Evolutionary conservation across 2,888 invertebrate species (phyloP).

Genomic region (Andricus curvator): DNA sequence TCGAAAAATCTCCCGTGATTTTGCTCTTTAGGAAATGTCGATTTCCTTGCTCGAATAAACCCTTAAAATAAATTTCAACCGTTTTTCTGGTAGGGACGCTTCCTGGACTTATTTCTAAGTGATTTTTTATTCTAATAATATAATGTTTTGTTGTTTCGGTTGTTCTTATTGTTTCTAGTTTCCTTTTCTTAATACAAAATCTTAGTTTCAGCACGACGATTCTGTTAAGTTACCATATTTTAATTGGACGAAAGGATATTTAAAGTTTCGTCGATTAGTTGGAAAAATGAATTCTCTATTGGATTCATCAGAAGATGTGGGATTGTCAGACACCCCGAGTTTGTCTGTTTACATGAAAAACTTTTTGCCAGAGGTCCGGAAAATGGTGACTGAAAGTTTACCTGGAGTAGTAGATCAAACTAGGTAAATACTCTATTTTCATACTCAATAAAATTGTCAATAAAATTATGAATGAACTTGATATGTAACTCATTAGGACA

Average conservation of each 20-base stretch:
- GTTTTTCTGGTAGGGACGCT: too few species aligned
- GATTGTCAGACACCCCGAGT: slow-evolving; percentile 60
- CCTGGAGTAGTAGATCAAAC: slow-evolving; percentile 52
- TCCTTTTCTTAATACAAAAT: slow-evolving; percentile 7
- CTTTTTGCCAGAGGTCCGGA: slow-evolving; percentile 59
- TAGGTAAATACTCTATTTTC: slow-evolving; percentile 43
- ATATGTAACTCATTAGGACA: background rate
- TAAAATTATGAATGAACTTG: background rate
- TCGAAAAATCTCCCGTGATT: too few species aligned
- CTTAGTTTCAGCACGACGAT: slow-evolving; percentile 56
- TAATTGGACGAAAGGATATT: slow-evolving; percentile 72
- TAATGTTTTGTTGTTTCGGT: too few species aligned
- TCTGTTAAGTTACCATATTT: slow-evolving; percentile 58
- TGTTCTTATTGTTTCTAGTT: background rate
- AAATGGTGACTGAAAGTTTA: slow-evolving; percentile 59
- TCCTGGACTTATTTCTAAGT: too few species aligned
- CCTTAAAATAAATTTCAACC: too few species aligned
- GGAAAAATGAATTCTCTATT: slow-evolving; percentile 62
- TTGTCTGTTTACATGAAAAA: slow-evolving; percentile 55
- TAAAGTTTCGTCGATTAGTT: slow-evolving; percentile 63
- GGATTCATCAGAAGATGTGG: slow-evolving; percentile 53
- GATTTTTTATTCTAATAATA: too few species aligned
- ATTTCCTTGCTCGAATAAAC: too few species aligned
- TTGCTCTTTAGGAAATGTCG: too few species aligned
- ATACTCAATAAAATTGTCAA: too few species aligned